Evolutionary conservation across 1,140 invertebrate genomes (phyloP).

Genomic region (Calliphora vicina): DNA sequence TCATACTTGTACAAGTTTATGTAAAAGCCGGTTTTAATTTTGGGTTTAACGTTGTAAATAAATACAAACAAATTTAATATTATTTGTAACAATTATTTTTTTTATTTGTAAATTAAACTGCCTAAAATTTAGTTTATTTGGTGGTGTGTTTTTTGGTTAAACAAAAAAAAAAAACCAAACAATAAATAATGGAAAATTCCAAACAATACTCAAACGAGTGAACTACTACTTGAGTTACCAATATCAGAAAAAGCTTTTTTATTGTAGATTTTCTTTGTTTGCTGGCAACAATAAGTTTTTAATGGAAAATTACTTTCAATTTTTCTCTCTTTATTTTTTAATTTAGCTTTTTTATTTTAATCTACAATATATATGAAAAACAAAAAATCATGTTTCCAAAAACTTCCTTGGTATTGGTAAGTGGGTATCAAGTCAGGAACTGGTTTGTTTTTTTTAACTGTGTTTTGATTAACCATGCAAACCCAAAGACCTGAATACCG

Average conservation of each 20-base stretch:
- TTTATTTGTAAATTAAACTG: background rate
- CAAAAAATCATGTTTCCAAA: background rate
- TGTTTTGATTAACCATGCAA: background rate
- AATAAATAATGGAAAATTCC: slow-evolving; percentile 9
- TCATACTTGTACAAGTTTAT: background rate
- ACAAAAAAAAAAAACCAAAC: background rate
- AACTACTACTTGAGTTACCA: background rate
- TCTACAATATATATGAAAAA: background rate
- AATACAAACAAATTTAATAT: background rate
- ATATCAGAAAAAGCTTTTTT: slow-evolving; percentile 9
- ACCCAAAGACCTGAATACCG: slow-evolving; percentile 11
- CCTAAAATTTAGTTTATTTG: too few species aligned
- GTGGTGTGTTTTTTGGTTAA: too few species aligned
- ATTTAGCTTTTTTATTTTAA: slow-evolving; percentile 1
- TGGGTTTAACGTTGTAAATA: background rate
- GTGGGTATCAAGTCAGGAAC: background rate
- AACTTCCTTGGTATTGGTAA: slow-evolving; percentile 11
- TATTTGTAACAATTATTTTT: slow-evolving; percentile 2
- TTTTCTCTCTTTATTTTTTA: background rate
- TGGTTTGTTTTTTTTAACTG: background rate
- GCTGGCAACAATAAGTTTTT: background rate
- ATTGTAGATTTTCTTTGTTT: background rate
- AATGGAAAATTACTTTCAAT: slow-evolving; percentile 33
- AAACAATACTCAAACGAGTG: background rate
- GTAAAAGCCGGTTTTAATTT: background rate